These are phyloP conservation scores for Eudyptes chrysolophus DNA, from an alignment of 2,113 vertebrate species.

Conservation along the genomic window DNA sequence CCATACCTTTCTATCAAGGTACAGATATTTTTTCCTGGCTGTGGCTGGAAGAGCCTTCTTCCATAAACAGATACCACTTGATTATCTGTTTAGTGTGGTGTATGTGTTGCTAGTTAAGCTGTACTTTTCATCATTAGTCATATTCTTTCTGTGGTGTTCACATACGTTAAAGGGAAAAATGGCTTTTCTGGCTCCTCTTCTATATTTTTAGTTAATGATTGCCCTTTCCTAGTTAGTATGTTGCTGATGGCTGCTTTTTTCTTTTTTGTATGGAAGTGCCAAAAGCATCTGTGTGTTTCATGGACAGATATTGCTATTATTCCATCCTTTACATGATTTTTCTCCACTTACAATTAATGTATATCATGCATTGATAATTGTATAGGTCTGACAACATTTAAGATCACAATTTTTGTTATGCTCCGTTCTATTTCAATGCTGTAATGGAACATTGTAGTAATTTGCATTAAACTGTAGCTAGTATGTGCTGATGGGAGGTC, in stretches of 20 bases:
- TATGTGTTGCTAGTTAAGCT: background rate
- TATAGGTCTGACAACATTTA: background rate
- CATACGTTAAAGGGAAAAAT: background rate
- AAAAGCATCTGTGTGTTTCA: background rate
- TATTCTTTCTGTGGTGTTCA: background rate
- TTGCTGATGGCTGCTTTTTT: background rate
- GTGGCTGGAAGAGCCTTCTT: background rate
- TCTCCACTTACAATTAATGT: background rate
- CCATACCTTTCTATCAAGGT: background rate
- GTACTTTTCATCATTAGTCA: background rate
- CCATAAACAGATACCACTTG: background rate
- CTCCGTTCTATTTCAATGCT: background rate
- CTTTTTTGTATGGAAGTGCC: background rate
- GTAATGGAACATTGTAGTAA: background rate
- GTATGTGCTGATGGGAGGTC: background rate
- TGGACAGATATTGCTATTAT: background rate
- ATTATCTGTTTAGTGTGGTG: background rate
- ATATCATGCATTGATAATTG: background rate
- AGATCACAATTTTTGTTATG: background rate
- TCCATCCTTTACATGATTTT: background rate
- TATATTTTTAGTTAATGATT: background rate
- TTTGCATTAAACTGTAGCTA: background rate
- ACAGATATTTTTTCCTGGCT: background rate
- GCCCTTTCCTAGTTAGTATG: background rate
- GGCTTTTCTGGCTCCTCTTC: background rate